phyloP scores from a whole-genome alignment of 2,888 invertebrate genomes.

The Calliphora vomitoria region DNA sequence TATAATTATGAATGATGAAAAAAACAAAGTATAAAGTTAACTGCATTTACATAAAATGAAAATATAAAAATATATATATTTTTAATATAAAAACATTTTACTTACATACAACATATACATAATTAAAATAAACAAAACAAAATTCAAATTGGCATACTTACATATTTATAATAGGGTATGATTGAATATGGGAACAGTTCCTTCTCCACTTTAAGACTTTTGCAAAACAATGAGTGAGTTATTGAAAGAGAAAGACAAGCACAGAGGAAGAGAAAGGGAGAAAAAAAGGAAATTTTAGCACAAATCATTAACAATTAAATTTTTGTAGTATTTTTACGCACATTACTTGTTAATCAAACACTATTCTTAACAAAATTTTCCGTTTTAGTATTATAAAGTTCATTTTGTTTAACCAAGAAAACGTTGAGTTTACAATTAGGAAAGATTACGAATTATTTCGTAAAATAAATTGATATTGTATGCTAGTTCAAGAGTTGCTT shows the following conservation, averaged over 20 bases:
- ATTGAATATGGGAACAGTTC: conserved; percentile 66
- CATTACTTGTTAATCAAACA: conserved; percentile 58
- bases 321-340: conserved; percentile 61
- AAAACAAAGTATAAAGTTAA: conserved; percentile 68
- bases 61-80: conserved; percentile 52
- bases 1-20: conserved; percentile 39
- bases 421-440: neutral
- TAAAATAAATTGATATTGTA: no score
- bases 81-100: conserved; percentile 58
- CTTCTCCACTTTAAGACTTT: conserved; percentile 55
- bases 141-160: conserved; percentile 58
- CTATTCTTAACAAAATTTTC: conserved; percentile 19
- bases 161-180: conserved; percentile 42
- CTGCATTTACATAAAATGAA: conserved; percentile 69
- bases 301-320: conserved; percentile 58
- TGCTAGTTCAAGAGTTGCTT: no score
- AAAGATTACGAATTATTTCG: no score
- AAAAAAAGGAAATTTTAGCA: conserved; percentile 45
- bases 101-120: conserved; percentile 36
- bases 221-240: conserved; percentile 60
- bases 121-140: conserved; percentile 19
- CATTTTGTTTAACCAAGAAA: conserved; percentile 31
- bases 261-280: neutral
- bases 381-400: neutral
- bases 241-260: neutral